A percentile compares a stretch with the other conserved stretches of the same genome.
These are phyloP conservation scores for Erynnis tages DNA, from an alignment of 2,888 invertebrate genomes.

Conservation along the genomic window DNA sequence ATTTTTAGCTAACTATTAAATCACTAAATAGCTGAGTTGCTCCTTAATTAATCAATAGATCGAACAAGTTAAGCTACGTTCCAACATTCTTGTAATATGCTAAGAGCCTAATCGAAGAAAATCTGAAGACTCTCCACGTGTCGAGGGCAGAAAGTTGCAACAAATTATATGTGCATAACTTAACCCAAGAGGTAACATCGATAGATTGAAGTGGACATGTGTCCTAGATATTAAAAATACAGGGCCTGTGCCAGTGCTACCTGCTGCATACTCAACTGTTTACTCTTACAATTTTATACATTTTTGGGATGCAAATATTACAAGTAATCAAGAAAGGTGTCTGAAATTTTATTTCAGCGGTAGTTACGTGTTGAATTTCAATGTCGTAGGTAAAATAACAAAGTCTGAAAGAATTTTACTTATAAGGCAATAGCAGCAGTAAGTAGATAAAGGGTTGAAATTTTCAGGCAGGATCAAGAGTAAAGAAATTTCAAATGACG, in stretches of 20 bases:
- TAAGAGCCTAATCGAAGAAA: conserved; percentile 16
- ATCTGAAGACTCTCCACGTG: conserved; percentile 16
- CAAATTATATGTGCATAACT: conserved; percentile 22
- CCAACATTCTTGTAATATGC: conserved; percentile 10
- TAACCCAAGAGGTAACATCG: conserved; percentile 11
- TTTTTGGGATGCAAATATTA: too few species aligned
- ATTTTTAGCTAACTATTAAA: neutral
- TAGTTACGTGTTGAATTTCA: too few species aligned
- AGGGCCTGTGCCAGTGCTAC: neutral
- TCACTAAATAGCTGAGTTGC: conserved; percentile 8
- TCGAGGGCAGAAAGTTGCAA: conserved; percentile 14
- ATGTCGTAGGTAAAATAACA: too few species aligned
- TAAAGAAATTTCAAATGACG: too few species aligned
- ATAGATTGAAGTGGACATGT: neutral
- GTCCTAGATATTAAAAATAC: conserved; percentile 11
- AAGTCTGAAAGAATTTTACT: too few species aligned
- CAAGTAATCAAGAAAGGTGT: too few species aligned
- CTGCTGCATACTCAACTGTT: neutral
- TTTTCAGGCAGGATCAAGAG: too few species aligned
- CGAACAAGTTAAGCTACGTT: conserved; percentile 23
- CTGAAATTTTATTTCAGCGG: too few species aligned
- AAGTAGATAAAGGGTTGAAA: too few species aligned
- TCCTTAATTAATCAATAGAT: conserved; percentile 17
- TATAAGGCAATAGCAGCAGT: too few species aligned
- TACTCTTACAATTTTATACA: neutral